These are phyloP conservation scores for Platygyra sinensis DNA, from an alignment of 64 coral and sea anemone genomes.

Conservation along the genomic window DNA sequence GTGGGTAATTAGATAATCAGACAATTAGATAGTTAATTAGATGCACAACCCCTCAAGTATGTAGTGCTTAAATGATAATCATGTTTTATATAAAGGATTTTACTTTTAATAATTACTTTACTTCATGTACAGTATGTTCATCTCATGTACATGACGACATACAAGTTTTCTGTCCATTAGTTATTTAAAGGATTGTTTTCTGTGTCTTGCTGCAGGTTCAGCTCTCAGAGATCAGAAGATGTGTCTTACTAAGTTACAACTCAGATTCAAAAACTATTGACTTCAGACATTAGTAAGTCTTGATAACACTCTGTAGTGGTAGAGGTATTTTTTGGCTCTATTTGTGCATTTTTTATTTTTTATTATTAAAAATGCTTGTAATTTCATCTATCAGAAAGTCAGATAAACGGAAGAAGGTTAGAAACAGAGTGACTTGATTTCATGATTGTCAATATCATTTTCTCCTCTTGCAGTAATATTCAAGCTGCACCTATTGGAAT, in stretches of 20 bases:
- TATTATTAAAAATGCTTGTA: too few species aligned
- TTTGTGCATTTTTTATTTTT: too few species aligned
- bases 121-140: too few species aligned
- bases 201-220: conserved; percentile 61
- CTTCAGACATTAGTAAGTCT: conserved; percentile 94
- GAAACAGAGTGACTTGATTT: not conserved
- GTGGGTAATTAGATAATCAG: too few species aligned
- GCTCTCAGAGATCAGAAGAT: conserved; percentile 92
- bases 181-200: not conserved
- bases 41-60: too few species aligned
- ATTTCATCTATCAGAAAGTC: not conserved
- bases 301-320: not conserved
- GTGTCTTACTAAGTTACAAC: conserved; percentile 89
- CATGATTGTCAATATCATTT: not conserved
- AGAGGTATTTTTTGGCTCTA: too few species aligned
- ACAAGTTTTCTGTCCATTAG: not conserved
- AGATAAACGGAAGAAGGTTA: not conserved
- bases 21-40: too few species aligned
- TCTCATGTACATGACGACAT: not conserved
- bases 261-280: conserved; percentile 78
- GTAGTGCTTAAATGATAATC: too few species aligned
- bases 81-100: too few species aligned
- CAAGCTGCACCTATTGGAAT: conserved; percentile 79
- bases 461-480: conserved; percentile 57
- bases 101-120: too few species aligned